These are phyloP conservation scores for Dendrocincla fuliginosa DNA, from an alignment of 2,797 vertebrate species.

Conservation along the genomic window DNA sequence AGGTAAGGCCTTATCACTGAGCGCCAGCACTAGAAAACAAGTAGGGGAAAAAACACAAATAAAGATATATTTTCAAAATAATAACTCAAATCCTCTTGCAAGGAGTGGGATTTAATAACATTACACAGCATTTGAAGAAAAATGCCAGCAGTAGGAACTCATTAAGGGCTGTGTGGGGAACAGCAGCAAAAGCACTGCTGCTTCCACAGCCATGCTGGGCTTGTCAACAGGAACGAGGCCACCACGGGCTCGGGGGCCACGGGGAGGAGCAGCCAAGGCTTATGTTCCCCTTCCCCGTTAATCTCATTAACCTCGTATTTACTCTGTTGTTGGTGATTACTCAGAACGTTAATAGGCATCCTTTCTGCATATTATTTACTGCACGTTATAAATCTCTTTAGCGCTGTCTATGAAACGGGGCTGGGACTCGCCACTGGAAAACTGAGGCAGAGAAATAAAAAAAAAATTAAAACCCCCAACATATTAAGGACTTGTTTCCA, in stretches of 20 bases:
- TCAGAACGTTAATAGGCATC: neutral
- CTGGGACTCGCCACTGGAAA: neutral
- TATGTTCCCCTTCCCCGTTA: neutral
- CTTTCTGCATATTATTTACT: neutral
- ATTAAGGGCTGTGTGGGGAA: slow-evolving; percentile 7
- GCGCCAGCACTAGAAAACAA: neutral
- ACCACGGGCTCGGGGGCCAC: neutral
- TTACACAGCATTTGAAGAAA: neutral
- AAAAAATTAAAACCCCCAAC: neutral
- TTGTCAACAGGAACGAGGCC: neutral
- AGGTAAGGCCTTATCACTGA: neutral
- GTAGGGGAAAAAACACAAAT: neutral
- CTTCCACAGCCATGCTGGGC: neutral
- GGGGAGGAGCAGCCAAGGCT: neutral
- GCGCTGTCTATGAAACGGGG: neutral
- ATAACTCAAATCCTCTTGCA: neutral
- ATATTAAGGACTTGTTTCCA: neutral
- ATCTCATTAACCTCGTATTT: slow-evolving; percentile 42
- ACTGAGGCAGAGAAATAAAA: fast-evolving
- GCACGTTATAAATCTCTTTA: neutral
- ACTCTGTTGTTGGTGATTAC: slow-evolving; percentile 31
- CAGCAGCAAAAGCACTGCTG: slow-evolving; percentile 2
- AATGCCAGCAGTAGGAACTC: slow-evolving; percentile 23
- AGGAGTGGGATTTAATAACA: slow-evolving; percentile 31
- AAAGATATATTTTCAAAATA: neutral